These are phyloP conservation scores for Mesorhabditis belari DNA, from an alignment of 2,888 invertebrate genomes.

Conservation along the genomic window DNA sequence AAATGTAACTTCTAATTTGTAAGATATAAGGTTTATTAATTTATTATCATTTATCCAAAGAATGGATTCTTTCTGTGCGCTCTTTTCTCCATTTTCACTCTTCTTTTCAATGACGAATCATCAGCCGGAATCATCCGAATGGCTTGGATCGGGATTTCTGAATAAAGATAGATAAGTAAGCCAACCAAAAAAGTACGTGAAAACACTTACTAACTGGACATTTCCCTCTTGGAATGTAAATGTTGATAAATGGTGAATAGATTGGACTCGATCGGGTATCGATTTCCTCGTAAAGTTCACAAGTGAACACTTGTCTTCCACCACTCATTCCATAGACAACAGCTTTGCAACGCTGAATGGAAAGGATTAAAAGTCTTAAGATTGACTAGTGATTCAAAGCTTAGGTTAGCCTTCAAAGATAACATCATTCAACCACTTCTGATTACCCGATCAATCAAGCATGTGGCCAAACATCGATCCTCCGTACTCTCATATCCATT, in stretches of 20 bases:
- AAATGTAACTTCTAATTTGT: neutral
- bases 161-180: neutral
- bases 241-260: conserved; percentile 46
- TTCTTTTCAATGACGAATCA: conserved; percentile 29
- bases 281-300: conserved; percentile 44
- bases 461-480: conserved; percentile 48
- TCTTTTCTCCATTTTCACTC: conserved; percentile 23
- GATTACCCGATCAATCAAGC: conserved; percentile 28
- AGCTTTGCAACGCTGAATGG: conserved; percentile 41
- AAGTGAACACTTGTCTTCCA: conserved; percentile 49
- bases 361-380: neutral
- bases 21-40: neutral
- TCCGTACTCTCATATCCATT: conserved; percentile 45
- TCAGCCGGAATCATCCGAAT: conserved; percentile 36
- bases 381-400: no score
- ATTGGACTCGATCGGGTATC: conserved; percentile 31
- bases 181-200: neutral
- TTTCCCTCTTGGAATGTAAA: conserved; percentile 40
- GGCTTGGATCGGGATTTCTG: conserved; percentile 30
- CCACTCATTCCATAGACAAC: conserved; percentile 51
- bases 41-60: conserved; percentile 15
- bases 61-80: conserved; percentile 28
- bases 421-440: neutral
- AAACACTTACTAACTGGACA: conserved; percentile 24
- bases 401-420: neutral